These are phyloP conservation scores for Hirtodrosophila duncani DNA, from an alignment of 2,888 invertebrate genomes.

Conservation along the genomic window DNA sequence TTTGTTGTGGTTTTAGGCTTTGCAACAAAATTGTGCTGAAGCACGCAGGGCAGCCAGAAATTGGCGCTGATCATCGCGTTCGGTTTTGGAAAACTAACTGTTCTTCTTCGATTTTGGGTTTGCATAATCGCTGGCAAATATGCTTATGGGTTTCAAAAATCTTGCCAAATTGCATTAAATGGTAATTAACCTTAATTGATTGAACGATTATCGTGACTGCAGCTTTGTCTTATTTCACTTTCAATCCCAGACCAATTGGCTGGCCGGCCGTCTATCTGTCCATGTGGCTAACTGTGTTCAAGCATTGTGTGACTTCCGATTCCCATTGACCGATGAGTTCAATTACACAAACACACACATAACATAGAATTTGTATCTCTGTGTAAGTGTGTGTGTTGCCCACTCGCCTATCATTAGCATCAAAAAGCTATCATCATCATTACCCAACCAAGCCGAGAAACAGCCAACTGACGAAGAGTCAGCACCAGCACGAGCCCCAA, in stretches of 20 bases:
- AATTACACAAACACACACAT: conserved; percentile 33
- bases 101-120: conserved; percentile 37
- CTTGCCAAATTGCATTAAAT: conserved; percentile 53
- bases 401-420: conserved; percentile 57
- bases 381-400: conserved; percentile 1
- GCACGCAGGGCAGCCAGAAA: conserved; percentile 48
- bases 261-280: too few species aligned
- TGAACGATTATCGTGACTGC: conserved; percentile 61
- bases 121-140: conserved; percentile 52
- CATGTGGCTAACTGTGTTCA: background rate
- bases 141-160: conserved; percentile 20
- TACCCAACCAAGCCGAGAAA: conserved; percentile 43
- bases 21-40: conserved; percentile 42
- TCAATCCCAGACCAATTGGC: conserved; percentile 43
- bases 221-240: conserved; percentile 57
- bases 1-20: conserved; percentile 29
- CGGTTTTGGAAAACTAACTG: conserved; percentile 54
- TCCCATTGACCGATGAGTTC: conserved; percentile 39
- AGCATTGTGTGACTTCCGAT: conserved; percentile 51
- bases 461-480: conserved; percentile 14
- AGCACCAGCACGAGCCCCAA: conserved; percentile 60
- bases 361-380: conserved; percentile 2
- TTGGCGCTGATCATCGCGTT: conserved; percentile 49
- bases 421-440: conserved; percentile 72
- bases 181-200: conserved; percentile 69